phyloP scores from a whole-genome alignment of 1,140 invertebrate species.

The Neodiprion lecontei region DNA sequence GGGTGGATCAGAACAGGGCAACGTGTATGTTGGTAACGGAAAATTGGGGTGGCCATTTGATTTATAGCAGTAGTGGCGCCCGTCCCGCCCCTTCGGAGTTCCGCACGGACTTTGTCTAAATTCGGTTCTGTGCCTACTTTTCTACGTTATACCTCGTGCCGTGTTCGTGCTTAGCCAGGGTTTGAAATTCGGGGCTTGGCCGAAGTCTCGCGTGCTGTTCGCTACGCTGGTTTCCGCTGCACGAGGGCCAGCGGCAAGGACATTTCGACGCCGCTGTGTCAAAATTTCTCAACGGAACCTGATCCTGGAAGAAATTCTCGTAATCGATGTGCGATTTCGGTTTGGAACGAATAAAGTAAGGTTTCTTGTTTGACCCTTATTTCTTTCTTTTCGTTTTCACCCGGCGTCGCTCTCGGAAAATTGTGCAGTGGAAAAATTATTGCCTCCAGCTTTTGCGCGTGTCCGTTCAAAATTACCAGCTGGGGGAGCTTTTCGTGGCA shows the following conservation, averaged over 20 bases:
- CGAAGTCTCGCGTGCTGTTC: neutral
- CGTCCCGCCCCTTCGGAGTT: neutral
- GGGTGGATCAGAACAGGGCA: neutral
- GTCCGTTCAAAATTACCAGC: neutral
- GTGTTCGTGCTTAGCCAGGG: neutral
- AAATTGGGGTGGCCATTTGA: slow-evolving; percentile 7
- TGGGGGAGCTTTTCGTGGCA: neutral
- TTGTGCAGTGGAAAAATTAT: slow-evolving; percentile 5
- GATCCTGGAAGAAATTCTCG: neutral
- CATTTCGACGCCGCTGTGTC: neutral
- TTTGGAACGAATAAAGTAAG: no score
- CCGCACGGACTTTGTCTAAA: neutral
- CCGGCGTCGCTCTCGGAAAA: slow-evolving; percentile 16
- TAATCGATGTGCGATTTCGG: neutral
- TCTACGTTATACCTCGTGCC: neutral
- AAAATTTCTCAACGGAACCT: neutral
- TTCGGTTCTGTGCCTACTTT: neutral
- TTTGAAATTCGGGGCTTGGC: neutral
- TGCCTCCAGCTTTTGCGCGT: slow-evolving; percentile 22
- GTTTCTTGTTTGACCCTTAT: slow-evolving; percentile 12
- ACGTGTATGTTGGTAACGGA: neutral
- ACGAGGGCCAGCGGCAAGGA: neutral
- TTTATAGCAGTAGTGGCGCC: neutral
- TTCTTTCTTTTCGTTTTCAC: slow-evolving; percentile 28
- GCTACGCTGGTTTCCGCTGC: neutral